Base-by-base conservation (phyloP, 1,140 invertebrate genomes). In the Danaus melanippus region DNA sequence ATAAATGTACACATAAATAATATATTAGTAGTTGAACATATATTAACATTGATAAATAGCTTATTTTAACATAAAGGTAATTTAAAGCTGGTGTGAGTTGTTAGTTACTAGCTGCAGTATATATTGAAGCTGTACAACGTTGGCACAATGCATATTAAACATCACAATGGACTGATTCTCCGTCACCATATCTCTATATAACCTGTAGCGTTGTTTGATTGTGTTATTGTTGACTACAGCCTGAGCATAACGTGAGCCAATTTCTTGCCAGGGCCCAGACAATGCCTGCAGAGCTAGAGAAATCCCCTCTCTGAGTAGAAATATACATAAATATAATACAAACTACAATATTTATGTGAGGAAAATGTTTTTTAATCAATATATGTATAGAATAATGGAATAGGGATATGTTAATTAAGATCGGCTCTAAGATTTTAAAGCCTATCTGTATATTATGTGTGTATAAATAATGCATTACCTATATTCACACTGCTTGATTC, bases 401-500 rank as follows among this genome's bases (percentile, higher is more conserved):
- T 32, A 32, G 7, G 4, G 7, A 3, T 1, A 32, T 32, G 21
- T 32, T 32, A 32, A 32, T 7, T 32, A 32, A 32, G 21, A 32
- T 32, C 21, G 21, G 21, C 2, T 32, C 7, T 32, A 8, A 32
- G 21, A 32, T 32, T 32, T 32, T 32, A 7, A 32, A 32, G 7
- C 21, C 21, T 32, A 8, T 32, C 1, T 15, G 3, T 15, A 15
- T 32, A 32, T 32, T 32, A 32, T 32, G 21, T 32, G 6, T 32
- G 7, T 32, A 32, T 32, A 7, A 1, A 15, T 15, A 15, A 15
- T 15, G 15, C 21, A 32, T 3, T 76, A 90, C 89, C 84, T 92
- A 68, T 98, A 99, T 76, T 98, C 93, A 80, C 97, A 98, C 74
- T 93, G 93, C 67, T 96, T 97, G 60, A 99, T 99, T 63, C 93